A percentile compares a stretch with the other conserved stretches of the same genome.
Conservation (phyloP, 2,797 vertebrate species). For the Peromyscus attwateri region DNA sequence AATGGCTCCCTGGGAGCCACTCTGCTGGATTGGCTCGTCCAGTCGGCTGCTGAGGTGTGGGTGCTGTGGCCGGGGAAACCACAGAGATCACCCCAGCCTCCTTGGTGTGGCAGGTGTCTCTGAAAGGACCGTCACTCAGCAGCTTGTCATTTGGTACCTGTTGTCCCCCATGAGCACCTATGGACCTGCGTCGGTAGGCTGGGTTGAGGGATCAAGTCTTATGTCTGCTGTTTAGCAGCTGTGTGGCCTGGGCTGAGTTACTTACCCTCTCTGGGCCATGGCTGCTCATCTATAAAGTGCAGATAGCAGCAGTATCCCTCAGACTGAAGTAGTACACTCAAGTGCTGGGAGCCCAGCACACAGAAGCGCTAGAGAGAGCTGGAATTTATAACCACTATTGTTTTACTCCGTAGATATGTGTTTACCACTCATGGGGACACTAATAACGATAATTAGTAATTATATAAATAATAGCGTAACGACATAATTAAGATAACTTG, state of each 20-base stretch:
- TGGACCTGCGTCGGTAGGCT: background rate
- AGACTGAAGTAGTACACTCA: background rate
- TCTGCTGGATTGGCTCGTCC: constrained; percentile 39
- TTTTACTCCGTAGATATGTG: background rate
- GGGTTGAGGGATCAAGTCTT: background rate
- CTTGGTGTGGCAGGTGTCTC: background rate
- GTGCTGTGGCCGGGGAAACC: constrained; percentile 65
- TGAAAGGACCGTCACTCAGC: background rate
- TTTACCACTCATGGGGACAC: constrained; percentile 17
- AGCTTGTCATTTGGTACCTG: background rate
- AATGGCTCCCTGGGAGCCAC: constrained; percentile 72
- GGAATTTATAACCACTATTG: background rate
- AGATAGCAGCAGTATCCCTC: background rate
- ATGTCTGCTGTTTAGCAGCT: background rate
- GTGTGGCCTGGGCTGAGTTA: background rate
- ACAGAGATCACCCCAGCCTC: constrained; percentile 55
- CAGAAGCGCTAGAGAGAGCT: background rate
- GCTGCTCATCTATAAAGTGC: constrained; percentile 34
- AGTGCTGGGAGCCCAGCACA: background rate
- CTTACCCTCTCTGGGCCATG: constrained; percentile 28
- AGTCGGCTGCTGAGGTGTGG: background rate
- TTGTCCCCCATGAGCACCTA: accelerated
- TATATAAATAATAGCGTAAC: constrained; percentile 36
- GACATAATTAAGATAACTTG: background rate
- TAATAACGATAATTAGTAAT: constrained; percentile 24